These are phyloP conservation scores for Triplophysa siluroides DNA, from an alignment of 2,113 vertebrate genomes.

Conservation along the genomic window DNA sequence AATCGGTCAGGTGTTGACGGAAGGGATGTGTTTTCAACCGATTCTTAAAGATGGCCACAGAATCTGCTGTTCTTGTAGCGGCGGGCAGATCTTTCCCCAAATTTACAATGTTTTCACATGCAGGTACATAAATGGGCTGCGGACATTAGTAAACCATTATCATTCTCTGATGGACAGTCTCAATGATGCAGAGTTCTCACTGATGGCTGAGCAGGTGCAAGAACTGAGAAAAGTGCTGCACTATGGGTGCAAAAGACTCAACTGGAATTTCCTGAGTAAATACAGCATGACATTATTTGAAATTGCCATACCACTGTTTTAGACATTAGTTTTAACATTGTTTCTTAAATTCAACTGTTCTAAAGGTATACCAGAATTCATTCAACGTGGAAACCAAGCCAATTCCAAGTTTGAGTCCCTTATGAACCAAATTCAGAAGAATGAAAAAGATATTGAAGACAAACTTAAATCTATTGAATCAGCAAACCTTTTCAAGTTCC, in stretches of 20 bases:
- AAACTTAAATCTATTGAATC: slow-evolving; percentile 78
- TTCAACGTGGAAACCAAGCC: slow-evolving; percentile 72
- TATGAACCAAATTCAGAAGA: slow-evolving; percentile 82
- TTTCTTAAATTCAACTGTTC: slow-evolving; percentile 22
- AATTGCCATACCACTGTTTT: too few relatives aligned
- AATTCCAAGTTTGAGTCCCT: slow-evolving; percentile 83
- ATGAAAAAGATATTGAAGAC: slow-evolving; percentile 78
- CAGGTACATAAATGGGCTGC: slow-evolving; percentile 77
- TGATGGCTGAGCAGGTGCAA: slow-evolving; percentile 77
- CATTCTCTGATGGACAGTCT: slow-evolving; percentile 74
- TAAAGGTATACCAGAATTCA: slow-evolving; percentile 83
- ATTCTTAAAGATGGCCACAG: too few relatives aligned
- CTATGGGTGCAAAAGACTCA: slow-evolving; percentile 80
- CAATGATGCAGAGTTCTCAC: slow-evolving; percentile 73
- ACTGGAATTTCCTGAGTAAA: slow-evolving; percentile 86
- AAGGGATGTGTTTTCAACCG: too few relatives aligned
- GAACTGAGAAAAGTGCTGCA: slow-evolving; percentile 72
- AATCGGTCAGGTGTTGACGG: too few relatives aligned
- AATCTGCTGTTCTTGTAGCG: too few relatives aligned
- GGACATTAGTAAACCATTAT: slow-evolving; percentile 73
- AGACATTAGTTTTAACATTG: too few relatives aligned
- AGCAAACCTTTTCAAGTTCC: slow-evolving; percentile 83
- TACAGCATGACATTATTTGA: background rate
- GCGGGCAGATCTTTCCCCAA: too few relatives aligned
- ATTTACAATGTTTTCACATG: slow-evolving; percentile 4